A percentile compares a stretch with the other conserved stretches of the same genome.
Conservation (phyloP, 2,113 vertebrate species). For the Otolemur garnettii region DNA sequence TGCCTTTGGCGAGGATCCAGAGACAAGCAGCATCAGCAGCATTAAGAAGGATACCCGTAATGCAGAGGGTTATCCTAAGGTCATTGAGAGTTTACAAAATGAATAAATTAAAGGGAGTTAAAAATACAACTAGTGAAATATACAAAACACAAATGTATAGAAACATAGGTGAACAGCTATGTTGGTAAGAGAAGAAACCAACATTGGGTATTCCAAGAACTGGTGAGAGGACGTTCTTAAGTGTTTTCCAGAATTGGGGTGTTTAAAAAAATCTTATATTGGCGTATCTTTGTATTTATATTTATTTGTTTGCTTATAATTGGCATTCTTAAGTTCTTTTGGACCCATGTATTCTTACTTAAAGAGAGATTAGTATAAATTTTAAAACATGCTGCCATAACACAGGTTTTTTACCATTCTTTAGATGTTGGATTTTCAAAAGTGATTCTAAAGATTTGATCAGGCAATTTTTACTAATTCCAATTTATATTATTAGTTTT, state of each 20-base stretch:
- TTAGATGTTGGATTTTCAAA: slow-evolving; percentile 50
- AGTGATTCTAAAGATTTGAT: neutral
- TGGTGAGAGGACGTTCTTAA: neutral
- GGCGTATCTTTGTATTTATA: neutral
- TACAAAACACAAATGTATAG: neutral
- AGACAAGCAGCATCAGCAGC: neutral
- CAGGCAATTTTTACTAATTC: neutral
- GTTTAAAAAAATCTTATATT: neutral
- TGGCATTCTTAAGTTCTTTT: neutral
- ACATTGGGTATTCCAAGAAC: neutral
- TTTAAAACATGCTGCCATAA: neutral
- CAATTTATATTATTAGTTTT: slow-evolving; percentile 45
- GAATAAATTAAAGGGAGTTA: slow-evolving; percentile 1
- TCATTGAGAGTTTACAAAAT: slow-evolving; percentile 23
- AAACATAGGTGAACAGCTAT: neutral
- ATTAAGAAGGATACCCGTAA: neutral
- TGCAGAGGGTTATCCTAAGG: neutral
- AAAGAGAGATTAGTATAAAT: neutral
- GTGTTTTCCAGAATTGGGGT: neutral
- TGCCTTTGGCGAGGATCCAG: neutral
- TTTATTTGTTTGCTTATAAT: neutral
- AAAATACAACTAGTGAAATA: slow-evolving; percentile 10
- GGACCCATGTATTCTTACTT: neutral
- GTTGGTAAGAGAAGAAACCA: slow-evolving; percentile 4
- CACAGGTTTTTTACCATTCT: neutral